Base-by-base conservation (phyloP, 1,140 invertebrate species). In the Lordiphosa mommai region DNA sequence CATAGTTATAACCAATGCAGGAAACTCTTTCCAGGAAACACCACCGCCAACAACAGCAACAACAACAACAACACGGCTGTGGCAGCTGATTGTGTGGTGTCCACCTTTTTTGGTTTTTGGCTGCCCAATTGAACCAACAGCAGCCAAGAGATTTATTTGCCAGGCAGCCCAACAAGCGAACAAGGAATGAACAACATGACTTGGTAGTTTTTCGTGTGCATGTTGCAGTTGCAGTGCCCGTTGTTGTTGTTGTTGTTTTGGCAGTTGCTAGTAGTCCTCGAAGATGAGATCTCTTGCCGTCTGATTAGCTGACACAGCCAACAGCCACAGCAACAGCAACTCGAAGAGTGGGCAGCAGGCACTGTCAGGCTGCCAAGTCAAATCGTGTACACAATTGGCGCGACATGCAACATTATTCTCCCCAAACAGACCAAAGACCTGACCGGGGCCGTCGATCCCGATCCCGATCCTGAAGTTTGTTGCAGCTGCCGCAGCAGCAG, bases 261-360 rank as follows among this genome's bases (percentile, higher is more conserved):
- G 71, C 80, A 80, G 80, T 86, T 86, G 82, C 55, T 86, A 69
- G 82, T 86, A 86, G 82, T 76, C 71, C 76, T 80, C 76, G 84
- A 86, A 86, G 82, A 86, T 86, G 82, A 86, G 82, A 86, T 86
- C n/a, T 86, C 82, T 86, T 82, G 82, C 76, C 77, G 60, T 73
- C 82, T 86, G 82, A 86, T 86, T 86, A 86, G 76, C 77, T 85
- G 77, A 85, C 77, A 82, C 77, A 79, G 52, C 52, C 52, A 43
- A 32, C 46, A 34, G 8, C 36, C 72, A 72, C 59, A 59, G 13
- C 64, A 58, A 38, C 71, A 63, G 14, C 72, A 55, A 53, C 50
- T 50, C 12, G 33, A 79, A 59, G 76, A 76, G 74, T 80, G 76
- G 74, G 74, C 74, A 80, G 63, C 64, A 67, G 70, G 74, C 76